phyloP scores from a whole-genome alignment of 2,113 vertebrate species.

The Cercocebus atys region DNA sequence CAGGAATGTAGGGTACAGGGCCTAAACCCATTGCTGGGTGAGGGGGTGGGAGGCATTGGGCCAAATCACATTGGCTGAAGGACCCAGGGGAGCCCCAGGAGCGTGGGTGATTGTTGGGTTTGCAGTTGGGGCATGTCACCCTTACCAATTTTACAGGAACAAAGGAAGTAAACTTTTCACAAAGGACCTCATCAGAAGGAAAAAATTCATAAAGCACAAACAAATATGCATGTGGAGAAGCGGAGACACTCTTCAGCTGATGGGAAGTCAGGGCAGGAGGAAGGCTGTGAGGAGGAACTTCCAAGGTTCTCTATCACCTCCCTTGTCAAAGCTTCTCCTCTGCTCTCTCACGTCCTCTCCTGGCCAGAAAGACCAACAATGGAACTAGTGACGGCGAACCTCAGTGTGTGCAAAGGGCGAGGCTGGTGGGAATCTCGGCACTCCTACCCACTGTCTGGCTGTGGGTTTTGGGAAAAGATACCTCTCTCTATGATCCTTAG shows the following conservation, averaged over 20 bases:
- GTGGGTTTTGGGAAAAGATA: not conserved
- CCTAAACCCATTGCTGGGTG: not conserved
- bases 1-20: not conserved
- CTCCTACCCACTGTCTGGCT: not conserved
- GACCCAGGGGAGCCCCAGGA: constrained; percentile 46
- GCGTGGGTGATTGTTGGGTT: constrained; percentile 54
- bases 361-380: not conserved
- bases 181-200: not conserved
- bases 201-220: not conserved
- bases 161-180: not conserved
- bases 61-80: not conserved
- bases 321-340: not conserved
- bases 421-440: not conserved
- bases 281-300: not conserved
- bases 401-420: too few species aligned
- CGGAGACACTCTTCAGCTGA: not conserved
- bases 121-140: not conserved
- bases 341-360: not conserved
- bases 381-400: not conserved
- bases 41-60: not conserved
- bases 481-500: not conserved
- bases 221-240: not conserved
- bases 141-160: not conserved
- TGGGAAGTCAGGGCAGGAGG: not conserved
- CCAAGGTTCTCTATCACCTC: not conserved